phyloP scores from a whole-genome alignment of 2,888 invertebrate species.

The Geotrupes spiniger region DNA sequence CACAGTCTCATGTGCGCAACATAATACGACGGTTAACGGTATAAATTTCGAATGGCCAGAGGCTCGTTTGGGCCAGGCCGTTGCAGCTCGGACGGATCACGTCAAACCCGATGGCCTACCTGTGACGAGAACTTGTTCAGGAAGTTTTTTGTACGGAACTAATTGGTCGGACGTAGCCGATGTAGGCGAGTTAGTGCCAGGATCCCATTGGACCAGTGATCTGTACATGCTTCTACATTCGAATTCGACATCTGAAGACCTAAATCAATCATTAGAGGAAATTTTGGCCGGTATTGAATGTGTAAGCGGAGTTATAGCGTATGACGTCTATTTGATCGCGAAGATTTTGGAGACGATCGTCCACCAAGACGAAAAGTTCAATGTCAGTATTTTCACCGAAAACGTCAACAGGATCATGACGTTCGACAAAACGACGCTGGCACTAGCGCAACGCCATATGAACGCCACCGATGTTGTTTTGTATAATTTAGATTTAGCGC shows the following conservation, averaged over 20 bases:
- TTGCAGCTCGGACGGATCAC: neutral
- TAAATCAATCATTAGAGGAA: neutral
- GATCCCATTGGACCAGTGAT: neutral
- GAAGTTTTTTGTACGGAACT: conserved; percentile 8
- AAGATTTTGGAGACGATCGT: neutral
- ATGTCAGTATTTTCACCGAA: neutral
- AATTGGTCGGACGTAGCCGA: conserved; percentile 6
- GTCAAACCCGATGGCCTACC: conserved; percentile 12
- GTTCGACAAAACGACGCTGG: neutral
- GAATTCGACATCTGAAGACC: neutral
- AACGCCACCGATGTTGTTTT: conserved; percentile 2
- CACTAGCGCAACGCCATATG: neutral
- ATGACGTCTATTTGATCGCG: conserved; percentile 1
- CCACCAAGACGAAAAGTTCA: neutral
- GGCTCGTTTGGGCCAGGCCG: neutral
- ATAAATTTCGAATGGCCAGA: neutral
- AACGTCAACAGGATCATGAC: neutral
- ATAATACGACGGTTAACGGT: neutral
- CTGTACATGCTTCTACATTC: neutral
- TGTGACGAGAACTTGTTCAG: conserved; percentile 9
- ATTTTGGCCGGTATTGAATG: neutral
- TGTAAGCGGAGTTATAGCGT: neutral
- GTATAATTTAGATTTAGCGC: too few relatives aligned
- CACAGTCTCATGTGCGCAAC: neutral
- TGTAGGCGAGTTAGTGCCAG: too few relatives aligned